These are phyloP conservation scores for Pristis pectinata DNA, from an alignment of 2,797 vertebrate species.

Conservation along the genomic window DNA sequence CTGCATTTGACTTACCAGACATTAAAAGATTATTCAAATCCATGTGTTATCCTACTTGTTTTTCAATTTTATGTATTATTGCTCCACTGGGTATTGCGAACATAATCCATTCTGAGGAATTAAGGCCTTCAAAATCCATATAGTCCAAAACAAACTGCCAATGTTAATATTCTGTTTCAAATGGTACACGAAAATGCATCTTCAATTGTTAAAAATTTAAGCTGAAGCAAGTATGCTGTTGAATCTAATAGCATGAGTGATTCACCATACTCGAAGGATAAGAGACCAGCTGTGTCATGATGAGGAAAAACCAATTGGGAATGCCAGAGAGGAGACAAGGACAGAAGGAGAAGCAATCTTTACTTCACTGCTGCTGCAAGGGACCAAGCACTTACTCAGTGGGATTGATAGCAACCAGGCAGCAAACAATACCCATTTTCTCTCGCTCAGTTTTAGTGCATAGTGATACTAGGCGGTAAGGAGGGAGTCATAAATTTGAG, in stretches of 20 bases:
- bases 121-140: neutral
- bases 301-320: neutral
- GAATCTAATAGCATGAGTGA: neutral
- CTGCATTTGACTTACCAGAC: neutral
- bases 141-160: neutral
- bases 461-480: neutral
- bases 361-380: neutral
- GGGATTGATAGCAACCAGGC: neutral
- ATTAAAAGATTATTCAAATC: neutral
- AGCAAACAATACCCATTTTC: neutral
- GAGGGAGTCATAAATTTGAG: neutral
- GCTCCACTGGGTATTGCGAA: neutral
- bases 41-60: neutral
- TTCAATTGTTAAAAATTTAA: neutral
- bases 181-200: neutral
- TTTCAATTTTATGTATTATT: slow-evolving; percentile 22
- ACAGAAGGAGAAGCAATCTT: neutral
- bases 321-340: neutral
- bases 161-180: neutral
- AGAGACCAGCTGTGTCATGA: neutral
- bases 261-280: neutral
- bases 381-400: neutral
- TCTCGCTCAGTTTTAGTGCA: neutral
- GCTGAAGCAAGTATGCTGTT: neutral
- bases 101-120: neutral